Evolutionary conservation across 2,888 invertebrate genomes (phyloP).

Genomic region (Meteorus colon): DNA sequence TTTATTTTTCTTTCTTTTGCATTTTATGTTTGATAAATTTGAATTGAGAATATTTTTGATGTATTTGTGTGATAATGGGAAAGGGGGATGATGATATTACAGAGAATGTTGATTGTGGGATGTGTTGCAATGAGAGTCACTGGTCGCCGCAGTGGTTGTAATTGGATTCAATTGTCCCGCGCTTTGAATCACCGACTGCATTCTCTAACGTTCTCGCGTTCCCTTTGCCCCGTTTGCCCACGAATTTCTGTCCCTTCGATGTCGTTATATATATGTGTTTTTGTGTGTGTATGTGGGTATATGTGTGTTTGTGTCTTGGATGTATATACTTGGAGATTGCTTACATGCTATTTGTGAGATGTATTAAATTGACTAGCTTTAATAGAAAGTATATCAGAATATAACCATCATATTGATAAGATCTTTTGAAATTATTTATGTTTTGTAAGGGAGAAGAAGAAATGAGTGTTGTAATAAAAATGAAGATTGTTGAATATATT

Average conservation of each 20-base stretch:
- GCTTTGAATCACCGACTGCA: constrained; percentile 73
- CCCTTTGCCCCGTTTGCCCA: neutral
- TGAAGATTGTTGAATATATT: neutral
- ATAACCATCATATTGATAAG: neutral
- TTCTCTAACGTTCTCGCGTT: constrained; percentile 53
- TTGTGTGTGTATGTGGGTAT: constrained; percentile 4
- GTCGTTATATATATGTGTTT: constrained; percentile 34
- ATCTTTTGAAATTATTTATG: constrained; percentile 7
- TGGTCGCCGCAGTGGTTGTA: constrained; percentile 66
- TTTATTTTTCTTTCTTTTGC: neutral
- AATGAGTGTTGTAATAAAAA: neutral
- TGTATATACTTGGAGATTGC: constrained; percentile 54
- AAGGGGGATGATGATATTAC: neutral
- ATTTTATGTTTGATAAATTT: neutral
- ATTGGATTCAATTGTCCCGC: constrained; percentile 74
- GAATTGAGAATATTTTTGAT: neutral
- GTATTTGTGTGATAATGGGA: neutral
- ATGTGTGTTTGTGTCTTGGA: neutral
- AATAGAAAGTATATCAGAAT: constrained; percentile 22
- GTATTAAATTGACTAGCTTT: constrained; percentile 22
- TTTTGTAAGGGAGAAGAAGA: neutral
- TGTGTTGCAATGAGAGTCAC: constrained; percentile 58
- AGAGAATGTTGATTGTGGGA: constrained; percentile 35
- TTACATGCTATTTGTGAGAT: constrained; percentile 49
- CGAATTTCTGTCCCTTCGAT: constrained; percentile 54